Percentiles rank a stretch among this genome's conserved stretches.
Evolutionary conservation across 2,113 vertebrate species (phyloP).

Genomic region (Anoplopoma fimbria): DNA sequence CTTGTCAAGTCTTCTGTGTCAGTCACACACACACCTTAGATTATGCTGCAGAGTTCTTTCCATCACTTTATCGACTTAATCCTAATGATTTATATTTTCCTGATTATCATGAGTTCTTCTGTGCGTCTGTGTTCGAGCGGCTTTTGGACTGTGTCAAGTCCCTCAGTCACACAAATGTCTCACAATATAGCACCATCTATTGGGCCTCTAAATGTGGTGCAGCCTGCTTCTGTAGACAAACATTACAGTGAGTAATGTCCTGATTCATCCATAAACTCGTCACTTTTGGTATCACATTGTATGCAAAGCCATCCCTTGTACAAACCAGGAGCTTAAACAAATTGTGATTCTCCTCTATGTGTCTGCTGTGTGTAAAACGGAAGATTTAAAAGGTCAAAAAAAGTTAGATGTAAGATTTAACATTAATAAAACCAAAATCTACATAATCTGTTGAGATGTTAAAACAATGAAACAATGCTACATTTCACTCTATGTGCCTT

Average conservation of each 20-base stretch:
- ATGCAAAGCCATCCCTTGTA: background rate
- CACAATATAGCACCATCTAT: conserved; percentile 80
- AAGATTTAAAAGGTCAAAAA: background rate
- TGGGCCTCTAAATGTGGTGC: conserved; percentile 70
- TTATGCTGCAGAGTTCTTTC: background rate
- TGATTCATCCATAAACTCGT: background rate
- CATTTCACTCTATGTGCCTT: background rate
- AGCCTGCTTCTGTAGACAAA: background rate
- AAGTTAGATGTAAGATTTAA: background rate
- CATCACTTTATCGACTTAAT: background rate
- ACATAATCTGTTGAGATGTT: background rate
- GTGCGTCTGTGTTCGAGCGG: background rate
- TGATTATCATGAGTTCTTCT: conserved; percentile 5
- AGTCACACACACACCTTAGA: conserved; percentile 10
- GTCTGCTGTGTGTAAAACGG: background rate
- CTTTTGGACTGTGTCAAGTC: background rate
- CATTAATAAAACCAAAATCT: background rate
- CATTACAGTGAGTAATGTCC: background rate
- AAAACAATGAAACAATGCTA: background rate
- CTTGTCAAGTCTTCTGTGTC: conserved; percentile 27
- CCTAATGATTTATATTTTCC: conserved; percentile 6
- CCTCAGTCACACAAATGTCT: conserved; percentile 53
- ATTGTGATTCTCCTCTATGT: background rate
- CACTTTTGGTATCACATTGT: too few species aligned
- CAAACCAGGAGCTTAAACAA: background rate